phyloP scores from a whole-genome alignment of 2,113 vertebrate genomes.

The Poecile atricapillus region DNA sequence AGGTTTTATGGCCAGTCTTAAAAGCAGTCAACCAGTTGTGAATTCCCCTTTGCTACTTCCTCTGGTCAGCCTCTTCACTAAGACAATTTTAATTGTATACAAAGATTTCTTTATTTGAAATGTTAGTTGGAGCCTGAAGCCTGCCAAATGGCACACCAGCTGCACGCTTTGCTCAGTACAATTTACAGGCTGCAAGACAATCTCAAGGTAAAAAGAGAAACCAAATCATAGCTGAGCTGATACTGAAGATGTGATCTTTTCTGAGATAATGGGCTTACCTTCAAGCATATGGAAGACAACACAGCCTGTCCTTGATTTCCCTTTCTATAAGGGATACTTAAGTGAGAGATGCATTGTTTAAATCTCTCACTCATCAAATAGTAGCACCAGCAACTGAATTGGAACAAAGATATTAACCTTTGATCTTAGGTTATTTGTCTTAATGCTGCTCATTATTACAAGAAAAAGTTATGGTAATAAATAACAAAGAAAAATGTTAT shows the following conservation, averaged over 20 bases:
- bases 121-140: not conserved
- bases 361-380: not conserved
- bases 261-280: not conserved
- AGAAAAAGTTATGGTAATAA: not conserved
- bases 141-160: not conserved
- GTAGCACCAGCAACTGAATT: not conserved
- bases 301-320: not conserved
- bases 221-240: not conserved
- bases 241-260: not conserved
- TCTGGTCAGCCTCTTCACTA: not conserved
- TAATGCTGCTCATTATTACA: not conserved
- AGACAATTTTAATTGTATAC: not conserved
- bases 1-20: not conserved
- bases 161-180: not conserved
- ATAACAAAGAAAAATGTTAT: not conserved
- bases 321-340: not conserved
- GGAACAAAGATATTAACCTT: not conserved
- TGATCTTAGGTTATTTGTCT: slow-evolving; percentile 8
- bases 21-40: not conserved
- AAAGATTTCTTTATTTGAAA: not conserved
- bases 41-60: not conserved
- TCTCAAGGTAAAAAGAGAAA: slow-evolving; percentile 36
- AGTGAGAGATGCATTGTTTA: not conserved
- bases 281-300: not conserved
- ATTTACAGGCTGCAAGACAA: not conserved